Base-by-base conservation (phyloP, 2,113 vertebrate species). In the Nerophis ophidion region DNA sequence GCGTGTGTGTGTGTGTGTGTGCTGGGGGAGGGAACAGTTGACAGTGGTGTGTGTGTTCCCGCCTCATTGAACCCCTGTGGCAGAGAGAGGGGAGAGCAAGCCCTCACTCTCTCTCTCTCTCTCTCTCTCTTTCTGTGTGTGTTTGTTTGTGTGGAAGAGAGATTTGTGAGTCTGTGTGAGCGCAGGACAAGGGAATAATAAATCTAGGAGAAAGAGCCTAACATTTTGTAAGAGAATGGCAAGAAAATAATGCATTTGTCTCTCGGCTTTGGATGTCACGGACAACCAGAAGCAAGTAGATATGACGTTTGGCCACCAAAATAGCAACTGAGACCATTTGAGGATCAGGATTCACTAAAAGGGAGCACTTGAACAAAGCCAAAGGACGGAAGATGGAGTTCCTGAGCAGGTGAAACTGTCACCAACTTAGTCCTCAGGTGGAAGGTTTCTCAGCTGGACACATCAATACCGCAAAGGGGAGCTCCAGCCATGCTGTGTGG, bases 401-500 rank as follows among this genome's bases (percentile, higher is more conserved):
- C 35, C 15, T 76, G 49, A 80, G 72, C 12, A 14, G 63, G 61
- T 79, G 74, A 84, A 70, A 66, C 55, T 64, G 60, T 70, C 35
- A 5, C 47, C 51, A 63, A 53, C 68, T 65, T 49, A 57, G 13
- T 46, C 57, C 61, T 65, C 65, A 64, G 67, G 75, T 70, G 60
- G 54, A 73, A 51, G 33, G 1, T 3, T 3, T 26, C 66, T 61
- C 56, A 53, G 53, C 64, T 71, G 35, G 61, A 49, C 35, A 74
- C 65, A 68, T 56, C 62, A 58, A 66, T 65, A 62, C 71, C 68
- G 60, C 63, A n/a, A 36, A 51, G 65, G 60, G 73, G 57, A 64
- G 71, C 83, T 83, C 80, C 76, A 79, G 77, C 70, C 81, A 91
- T 91, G 89, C 82, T 91, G 77, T 91, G 89, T 81, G 89, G 89